Evolutionary conservation across 2,888 invertebrate species (phyloP).

Genomic region (Empis stercorea): DNA sequence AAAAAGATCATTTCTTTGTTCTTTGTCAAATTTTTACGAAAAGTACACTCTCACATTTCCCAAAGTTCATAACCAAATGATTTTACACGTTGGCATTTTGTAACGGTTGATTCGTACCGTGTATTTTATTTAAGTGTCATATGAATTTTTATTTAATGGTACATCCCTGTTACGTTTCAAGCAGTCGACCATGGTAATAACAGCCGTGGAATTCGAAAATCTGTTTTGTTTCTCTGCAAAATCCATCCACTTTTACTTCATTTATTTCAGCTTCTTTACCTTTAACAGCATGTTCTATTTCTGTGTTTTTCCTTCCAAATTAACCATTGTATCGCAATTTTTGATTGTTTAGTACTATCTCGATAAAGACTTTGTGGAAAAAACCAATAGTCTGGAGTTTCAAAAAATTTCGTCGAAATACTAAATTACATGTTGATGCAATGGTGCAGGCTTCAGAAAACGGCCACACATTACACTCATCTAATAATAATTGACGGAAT

Average conservation of each 20-base stretch:
- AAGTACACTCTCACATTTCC: no score
- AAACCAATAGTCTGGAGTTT: neutral
- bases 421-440: neutral
- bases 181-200: conserved; percentile 2
- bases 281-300: neutral
- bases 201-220: neutral
- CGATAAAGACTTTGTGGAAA: neutral
- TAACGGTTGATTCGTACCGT: no score
- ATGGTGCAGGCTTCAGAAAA: neutral
- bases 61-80: conserved; percentile 1
- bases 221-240: neutral
- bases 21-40: neutral
- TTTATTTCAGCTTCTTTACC: neutral
- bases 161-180: conserved; percentile 1
- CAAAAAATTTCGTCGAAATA: neutral
- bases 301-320: no score
- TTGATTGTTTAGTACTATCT: neutral
- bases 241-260: neutral
- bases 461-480: conserved; percentile 2
- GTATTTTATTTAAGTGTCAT: conserved; percentile 1
- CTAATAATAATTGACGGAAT: conserved; percentile 2
- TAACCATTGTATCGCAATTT: neutral
- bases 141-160: neutral
- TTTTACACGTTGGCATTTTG: neutral
- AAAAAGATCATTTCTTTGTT: neutral